A percentile compares a stretch with the other conserved stretches of the same genome.
phyloP scores from a whole-genome alignment of 2,888 invertebrate species.

The Leucania comma region DNA sequence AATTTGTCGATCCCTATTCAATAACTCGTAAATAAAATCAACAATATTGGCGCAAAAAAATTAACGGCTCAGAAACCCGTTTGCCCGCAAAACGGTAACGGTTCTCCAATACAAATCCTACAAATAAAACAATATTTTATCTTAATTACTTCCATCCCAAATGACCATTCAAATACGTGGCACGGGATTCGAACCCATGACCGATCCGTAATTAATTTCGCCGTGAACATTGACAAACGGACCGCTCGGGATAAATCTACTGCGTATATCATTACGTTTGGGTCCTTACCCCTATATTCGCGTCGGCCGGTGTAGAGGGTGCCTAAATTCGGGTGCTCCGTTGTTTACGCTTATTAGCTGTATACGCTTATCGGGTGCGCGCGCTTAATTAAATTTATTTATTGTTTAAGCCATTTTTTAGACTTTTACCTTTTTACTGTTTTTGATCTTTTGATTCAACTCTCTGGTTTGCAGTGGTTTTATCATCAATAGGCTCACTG shows the following conservation, averaged over 20 bases:
- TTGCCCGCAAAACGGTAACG: conserved; percentile 47
- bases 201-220: conserved; percentile 85
- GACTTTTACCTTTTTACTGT: conserved; percentile 4
- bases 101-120: conserved; percentile 59
- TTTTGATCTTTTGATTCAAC: conserved; percentile 9
- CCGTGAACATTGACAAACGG: conserved; percentile 85
- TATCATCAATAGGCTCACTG: not conserved
- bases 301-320: conserved; percentile 39
- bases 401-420: conserved; percentile 32
- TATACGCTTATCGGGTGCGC: conserved; percentile 55
- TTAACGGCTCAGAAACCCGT: conserved; percentile 41
- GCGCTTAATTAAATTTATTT: conserved; percentile 55
- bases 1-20: conserved; percentile 56
- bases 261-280: conserved; percentile 82
- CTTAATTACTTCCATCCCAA: conserved; percentile 75
- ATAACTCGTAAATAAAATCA: conserved; percentile 61
- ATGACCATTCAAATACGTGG: conserved; percentile 76
- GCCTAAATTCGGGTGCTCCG: conserved; percentile 30
- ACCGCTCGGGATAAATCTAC: conserved; percentile 82
- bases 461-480: not conserved
- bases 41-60: conserved; percentile 54
- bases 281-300: conserved; percentile 60
- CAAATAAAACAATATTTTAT: conserved; percentile 75
- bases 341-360: conserved; percentile 60
- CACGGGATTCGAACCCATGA: conserved; percentile 76